phyloP scores from a whole-genome alignment of 2,113 vertebrate species.

The Macaca mulatta region DNA sequence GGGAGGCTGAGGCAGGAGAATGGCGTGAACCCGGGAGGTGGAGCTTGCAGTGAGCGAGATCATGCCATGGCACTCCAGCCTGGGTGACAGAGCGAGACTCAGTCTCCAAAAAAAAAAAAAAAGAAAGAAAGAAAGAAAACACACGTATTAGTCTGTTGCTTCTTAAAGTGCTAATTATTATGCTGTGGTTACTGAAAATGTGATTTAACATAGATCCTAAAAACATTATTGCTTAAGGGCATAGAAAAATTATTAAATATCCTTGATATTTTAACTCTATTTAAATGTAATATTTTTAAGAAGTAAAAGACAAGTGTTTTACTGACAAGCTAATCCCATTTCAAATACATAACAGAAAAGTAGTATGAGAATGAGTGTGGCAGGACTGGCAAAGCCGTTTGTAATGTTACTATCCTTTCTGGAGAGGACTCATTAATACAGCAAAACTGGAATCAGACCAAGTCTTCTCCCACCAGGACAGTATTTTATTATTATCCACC shows the following conservation, averaged over 20 bases:
- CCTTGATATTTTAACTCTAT: not conserved
- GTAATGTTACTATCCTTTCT: not conserved
- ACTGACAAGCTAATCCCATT: not conserved
- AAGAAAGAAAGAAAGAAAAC: not conserved
- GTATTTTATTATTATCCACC: not conserved
- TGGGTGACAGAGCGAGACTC: too few relatives aligned
- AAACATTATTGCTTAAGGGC: not conserved
- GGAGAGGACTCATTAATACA: not conserved
- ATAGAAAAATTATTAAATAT: constrained; percentile 14
- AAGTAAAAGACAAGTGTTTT: not conserved
- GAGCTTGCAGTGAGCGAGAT: too few relatives aligned
- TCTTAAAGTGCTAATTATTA: not conserved
- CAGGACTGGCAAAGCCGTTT: not conserved
- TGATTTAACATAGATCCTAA: not conserved
- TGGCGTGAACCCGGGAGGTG: too few relatives aligned
- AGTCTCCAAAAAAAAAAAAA: too few relatives aligned
- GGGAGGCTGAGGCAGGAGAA: too few relatives aligned
- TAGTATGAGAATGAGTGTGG: not conserved
- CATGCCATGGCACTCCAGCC: accelerated
- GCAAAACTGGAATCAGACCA: not conserved
- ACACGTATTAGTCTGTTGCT: not conserved
- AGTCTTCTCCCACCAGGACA: not conserved
- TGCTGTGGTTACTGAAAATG: not conserved
- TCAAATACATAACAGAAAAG: not conserved
- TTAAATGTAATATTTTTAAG: not conserved